Base-by-base conservation (phyloP, 2,113 vertebrate genomes). In the Oreochromis aureus region DNA sequence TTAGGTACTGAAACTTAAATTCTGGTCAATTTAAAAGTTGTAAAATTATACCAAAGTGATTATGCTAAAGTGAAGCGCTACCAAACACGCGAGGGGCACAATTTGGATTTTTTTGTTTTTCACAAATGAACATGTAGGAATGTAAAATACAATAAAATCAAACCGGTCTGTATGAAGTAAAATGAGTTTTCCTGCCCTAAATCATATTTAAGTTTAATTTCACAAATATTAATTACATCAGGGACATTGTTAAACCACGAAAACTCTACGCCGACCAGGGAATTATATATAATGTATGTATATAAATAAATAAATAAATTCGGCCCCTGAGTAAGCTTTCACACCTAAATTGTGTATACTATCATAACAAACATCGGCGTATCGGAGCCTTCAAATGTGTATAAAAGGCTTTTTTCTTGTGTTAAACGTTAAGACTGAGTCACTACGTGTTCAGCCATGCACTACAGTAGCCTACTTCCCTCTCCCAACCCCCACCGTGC, bases 401-500 rank as follows among this genome's bases (percentile, higher is more conserved):
- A 3, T 80, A 80, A 84, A 89, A 2, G 0, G 44, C 63, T 8
- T 80, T 85, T 87, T 80, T 79, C 59, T 5, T 2, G 27, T 11
- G 56, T 63, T 63, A 34, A 86, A 27, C n/a, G 66, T 58, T 4
- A 1, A 55, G 48, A 69, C 84, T 24, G 91, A 93, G 85, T 89
- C 92, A 30, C 61, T 91, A 82, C 90, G 91, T 94, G 94, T 86
- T 91, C 91, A 87, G 93, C 86, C 93, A 89, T 91, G 91, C 89
- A 88, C 79, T 48, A 32, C 81, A 27, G 61, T 8, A 89, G 88
- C 86, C 81, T 48, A 93, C 92, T 95, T 95, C 93, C 94, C 94
- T 87, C 94, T 94, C 95, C 96, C 95, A 87, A 93, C 95, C 96
- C 95, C 95, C 96, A 95, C 96, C 93, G 89, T 36, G 92, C 95